Base-by-base conservation (phyloP, 2,888 invertebrate genomes). In the Diogma glabrata region DNA sequence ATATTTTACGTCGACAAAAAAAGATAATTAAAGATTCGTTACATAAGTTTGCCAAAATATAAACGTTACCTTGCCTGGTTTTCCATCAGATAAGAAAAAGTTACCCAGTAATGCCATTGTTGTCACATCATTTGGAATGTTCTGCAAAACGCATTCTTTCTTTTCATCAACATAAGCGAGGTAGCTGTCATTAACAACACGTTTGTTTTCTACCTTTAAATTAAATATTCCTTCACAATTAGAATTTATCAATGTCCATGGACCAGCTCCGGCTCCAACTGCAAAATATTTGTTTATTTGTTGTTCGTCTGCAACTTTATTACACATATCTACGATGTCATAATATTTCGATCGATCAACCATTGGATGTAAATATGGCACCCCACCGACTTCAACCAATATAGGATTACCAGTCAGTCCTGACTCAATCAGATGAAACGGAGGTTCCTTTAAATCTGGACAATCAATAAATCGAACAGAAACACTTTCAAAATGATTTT, bases 191-290 rank as follows among this genome's bases (percentile, higher is more conserved):
- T 87, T 89, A 40, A 73, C 70, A 12, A 84, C 72, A 36, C 61
- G 63, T 47, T 73, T 79, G 60, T 75, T 70, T 22, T 67, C 69
- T n/a, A 86, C 64, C 47, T 75, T 72, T 58, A 88, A 59, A 67
- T 90, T 90, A 61, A 82, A 79, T 61, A 90, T 84, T 60, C 89
- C 84, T 82, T 94, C 95, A 63, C 88, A 89, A 70, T 95, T 95
- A 51, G 79, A 78, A 9, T 86, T 86, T 16, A 83, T 72, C 60
- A 81, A 74, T 3, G 87, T 84, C 78, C 82, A 83, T 28, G 95
- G 94, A 4, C 95, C 95, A 20, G 93, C 95, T 24, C 94, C 94
- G 22, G 96, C 93, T 52, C 96, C 96, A 51, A 88, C 78, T 45
- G 90, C 73, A 60, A 88, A 81, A 24, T 69, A 63, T 40, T 64